Percentiles rank a stretch among this genome's conserved stretches.
phyloP scores from a whole-genome alignment of 2,113 vertebrate species.

The Bubo blakistoni region DNA sequence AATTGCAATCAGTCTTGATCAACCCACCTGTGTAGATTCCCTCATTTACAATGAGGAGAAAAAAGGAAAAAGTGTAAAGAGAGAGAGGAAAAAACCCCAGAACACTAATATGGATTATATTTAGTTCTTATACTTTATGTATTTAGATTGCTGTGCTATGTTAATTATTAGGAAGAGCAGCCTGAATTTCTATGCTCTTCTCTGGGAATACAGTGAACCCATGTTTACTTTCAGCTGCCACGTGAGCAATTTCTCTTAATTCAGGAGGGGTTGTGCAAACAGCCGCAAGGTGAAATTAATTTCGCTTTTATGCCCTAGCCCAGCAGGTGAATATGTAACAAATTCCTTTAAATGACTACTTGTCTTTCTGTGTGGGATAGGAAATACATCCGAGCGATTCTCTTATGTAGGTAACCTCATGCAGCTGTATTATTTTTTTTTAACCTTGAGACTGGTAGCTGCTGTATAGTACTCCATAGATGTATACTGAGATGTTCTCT shows the following conservation, averaged over 20 bases:
- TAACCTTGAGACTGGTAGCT: neutral
- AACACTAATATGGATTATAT: neutral
- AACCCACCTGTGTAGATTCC: conserved; percentile 39
- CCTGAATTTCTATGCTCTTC: neutral
- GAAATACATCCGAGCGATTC: neutral
- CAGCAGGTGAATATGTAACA: neutral
- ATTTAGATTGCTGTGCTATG: neutral
- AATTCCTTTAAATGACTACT: neutral
- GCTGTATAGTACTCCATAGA: neutral
- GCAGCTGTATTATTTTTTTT: neutral
- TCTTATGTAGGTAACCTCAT: neutral
- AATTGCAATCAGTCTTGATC: conserved; percentile 60
- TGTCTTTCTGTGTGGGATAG: neutral
- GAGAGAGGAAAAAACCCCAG: neutral
- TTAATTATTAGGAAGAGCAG: conserved; percentile 12
- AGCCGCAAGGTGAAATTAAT: neutral
- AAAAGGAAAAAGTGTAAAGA: neutral
- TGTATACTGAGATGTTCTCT: neutral
- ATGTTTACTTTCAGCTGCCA: conserved; percentile 17
- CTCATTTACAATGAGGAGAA: neutral
- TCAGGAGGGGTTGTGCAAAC: neutral
- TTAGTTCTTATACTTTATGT: neutral
- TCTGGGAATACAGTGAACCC: neutral
- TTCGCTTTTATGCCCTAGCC: neutral
- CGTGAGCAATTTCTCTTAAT: neutral